Conservation (phyloP, 2,888 invertebrate genomes). For the Ennomos quercinarius region DNA sequence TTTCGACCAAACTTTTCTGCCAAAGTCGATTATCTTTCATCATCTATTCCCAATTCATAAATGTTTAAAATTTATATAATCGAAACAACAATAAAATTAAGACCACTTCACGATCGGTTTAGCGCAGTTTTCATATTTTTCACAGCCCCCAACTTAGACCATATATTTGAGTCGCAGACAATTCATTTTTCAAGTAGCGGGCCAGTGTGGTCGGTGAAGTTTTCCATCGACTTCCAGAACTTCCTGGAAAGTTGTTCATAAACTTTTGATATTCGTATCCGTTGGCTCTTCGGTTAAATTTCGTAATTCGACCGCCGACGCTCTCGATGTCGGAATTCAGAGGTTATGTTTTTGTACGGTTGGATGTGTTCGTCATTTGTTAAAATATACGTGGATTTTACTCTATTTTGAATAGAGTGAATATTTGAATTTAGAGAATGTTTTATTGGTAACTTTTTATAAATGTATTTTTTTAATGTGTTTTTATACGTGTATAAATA, state of each 20-base stretch:
- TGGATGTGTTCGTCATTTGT: slow-evolving; percentile 26
- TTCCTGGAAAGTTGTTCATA: slow-evolving; percentile 59
- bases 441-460: slow-evolving; percentile 2
- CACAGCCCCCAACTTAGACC: slow-evolving; percentile 64
- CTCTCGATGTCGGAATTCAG: slow-evolving; percentile 42
- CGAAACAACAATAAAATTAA: slow-evolving; percentile 21
- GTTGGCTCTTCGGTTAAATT: slow-evolving; percentile 66
- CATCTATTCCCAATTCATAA: slow-evolving; percentile 7
- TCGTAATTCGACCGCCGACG: slow-evolving; percentile 61
- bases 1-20: too few species aligned
- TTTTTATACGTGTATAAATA: neutral
- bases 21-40: neutral
- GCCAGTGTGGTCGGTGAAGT: slow-evolving; percentile 57
- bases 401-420: slow-evolving; percentile 4
- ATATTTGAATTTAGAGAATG: slow-evolving; percentile 12
- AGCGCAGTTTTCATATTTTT: slow-evolving; percentile 64
- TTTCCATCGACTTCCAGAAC: slow-evolving; percentile 61
- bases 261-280: slow-evolving; percentile 77
- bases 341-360: slow-evolving; percentile 35
- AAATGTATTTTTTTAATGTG: too few species aligned
- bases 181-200: slow-evolving; percentile 81
- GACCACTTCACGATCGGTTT: slow-evolving; percentile 13
- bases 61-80: slow-evolving; percentile 20
- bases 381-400: slow-evolving; percentile 28
- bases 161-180: slow-evolving; percentile 81